Evolutionary conservation across 1,140 invertebrate species (phyloP).

Genomic region (Argopecten irradians): DNA sequence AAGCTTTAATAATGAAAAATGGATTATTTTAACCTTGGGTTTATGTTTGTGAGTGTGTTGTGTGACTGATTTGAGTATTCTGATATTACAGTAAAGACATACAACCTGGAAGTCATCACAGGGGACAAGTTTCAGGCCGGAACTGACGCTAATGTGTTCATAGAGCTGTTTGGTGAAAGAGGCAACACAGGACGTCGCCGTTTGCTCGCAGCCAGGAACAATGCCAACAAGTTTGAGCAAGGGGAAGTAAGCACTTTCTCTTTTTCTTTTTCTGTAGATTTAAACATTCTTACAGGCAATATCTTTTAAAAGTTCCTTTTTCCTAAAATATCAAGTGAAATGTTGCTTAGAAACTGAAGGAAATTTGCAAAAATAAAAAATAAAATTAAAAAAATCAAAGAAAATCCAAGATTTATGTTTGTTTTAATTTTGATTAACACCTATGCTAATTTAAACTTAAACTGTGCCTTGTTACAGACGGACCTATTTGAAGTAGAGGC

Average conservation of each 20-base stretch:
- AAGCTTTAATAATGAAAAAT: too few relatives aligned
- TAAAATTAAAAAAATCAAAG: too few relatives aligned
- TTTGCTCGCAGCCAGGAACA: neutral
- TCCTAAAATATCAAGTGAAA: too few relatives aligned
- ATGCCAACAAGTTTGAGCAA: slow-evolving; percentile 13
- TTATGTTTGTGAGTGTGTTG: neutral
- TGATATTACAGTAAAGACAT: slow-evolving; percentile 8
- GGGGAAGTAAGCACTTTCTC: neutral
- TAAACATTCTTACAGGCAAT: too few relatives aligned
- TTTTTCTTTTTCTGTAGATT: too few relatives aligned
- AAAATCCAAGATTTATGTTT: too few relatives aligned
- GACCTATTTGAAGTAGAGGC: slow-evolving; percentile 70
- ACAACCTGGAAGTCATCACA: neutral
- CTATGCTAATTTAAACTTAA: neutral
- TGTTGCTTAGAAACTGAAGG: too few relatives aligned
- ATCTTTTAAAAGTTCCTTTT: too few relatives aligned
- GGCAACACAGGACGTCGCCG: neutral
- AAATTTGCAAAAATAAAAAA: too few relatives aligned
- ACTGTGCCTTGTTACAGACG: slow-evolving; percentile 52
- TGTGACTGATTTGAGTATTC: neutral
- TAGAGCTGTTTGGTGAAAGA: neutral
- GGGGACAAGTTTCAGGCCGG: neutral
- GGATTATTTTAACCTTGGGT: neutral
- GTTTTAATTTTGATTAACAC: too few relatives aligned
- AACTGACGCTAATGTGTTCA: neutral